These are phyloP conservation scores for Cosmia trapezina DNA, from an alignment of 2,888 invertebrate species.

Conservation along the genomic window DNA sequence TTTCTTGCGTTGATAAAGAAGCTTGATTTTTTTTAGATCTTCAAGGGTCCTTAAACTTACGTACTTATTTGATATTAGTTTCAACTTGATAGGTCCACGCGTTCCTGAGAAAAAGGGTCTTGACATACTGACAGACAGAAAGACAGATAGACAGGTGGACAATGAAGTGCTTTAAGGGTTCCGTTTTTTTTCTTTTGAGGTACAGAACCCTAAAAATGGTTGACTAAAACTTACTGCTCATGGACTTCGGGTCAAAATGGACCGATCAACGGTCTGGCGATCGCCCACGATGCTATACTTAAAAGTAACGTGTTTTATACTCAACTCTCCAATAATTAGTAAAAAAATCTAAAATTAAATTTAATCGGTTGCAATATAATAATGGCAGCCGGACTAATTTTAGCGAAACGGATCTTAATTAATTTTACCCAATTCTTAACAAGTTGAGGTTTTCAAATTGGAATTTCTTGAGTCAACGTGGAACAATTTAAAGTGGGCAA, in stretches of 20 bases:
- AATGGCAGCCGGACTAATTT: conserved; percentile 33
- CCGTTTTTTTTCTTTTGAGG: too few relatives aligned
- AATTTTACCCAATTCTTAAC: conserved; percentile 58
- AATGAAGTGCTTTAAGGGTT: too few relatives aligned
- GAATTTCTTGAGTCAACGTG: conserved; percentile 58
- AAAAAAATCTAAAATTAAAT: background rate
- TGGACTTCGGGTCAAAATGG: background rate
- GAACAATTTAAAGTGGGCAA: conserved; percentile 57
- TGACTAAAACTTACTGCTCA: background rate
- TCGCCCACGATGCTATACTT: background rate
- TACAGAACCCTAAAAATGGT: too few relatives aligned
- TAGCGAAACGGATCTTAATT: conserved; percentile 51
- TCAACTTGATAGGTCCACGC: too few relatives aligned
- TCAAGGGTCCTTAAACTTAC: too few relatives aligned
- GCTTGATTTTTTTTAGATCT: too few relatives aligned
- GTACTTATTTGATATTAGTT: too few relatives aligned
- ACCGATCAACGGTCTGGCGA: background rate
- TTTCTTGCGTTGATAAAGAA: too few relatives aligned
- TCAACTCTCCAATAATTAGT: too few relatives aligned
- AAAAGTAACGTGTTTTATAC: background rate
- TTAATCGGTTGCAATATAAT: background rate
- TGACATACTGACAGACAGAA: too few relatives aligned
- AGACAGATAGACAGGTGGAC: too few relatives aligned
- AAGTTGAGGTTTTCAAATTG: conserved; percentile 57
- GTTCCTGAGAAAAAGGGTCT: too few relatives aligned